Conservation (phyloP, 2,888 invertebrate genomes). For the Gari tellinella region DNA sequence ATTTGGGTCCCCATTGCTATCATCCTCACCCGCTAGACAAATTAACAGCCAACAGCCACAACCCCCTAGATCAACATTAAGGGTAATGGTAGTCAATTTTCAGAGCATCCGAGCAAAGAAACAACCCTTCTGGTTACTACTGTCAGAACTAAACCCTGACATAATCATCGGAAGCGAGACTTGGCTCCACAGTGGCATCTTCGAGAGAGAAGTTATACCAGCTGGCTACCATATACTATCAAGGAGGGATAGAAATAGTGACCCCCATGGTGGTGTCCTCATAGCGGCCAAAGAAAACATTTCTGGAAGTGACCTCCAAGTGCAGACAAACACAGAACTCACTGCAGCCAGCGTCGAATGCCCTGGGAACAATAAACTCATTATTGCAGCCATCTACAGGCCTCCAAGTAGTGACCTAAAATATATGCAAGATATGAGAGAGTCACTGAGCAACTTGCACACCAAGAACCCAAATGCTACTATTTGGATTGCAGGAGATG, state of each 20-base stretch:
- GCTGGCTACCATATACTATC: conserved; percentile 2
- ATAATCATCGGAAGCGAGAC: conserved; percentile 16
- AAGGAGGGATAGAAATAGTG: conserved; percentile 6
- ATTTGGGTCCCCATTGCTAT: not conserved
- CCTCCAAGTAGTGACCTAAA: too few species aligned
- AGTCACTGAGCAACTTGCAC: too few species aligned
- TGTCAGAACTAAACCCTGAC: conserved; percentile 7
- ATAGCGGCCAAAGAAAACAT: conserved; percentile 3
- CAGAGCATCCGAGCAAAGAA: conserved; percentile 19
- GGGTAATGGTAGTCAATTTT: conserved; percentile 8
- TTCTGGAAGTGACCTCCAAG: not conserved
- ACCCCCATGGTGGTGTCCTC: conserved; percentile 17
- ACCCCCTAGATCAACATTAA: not conserved
- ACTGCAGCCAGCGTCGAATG: conserved; percentile 4
- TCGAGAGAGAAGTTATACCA: conserved; percentile 25
- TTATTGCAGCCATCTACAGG: too few species aligned
- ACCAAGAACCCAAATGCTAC: too few species aligned
- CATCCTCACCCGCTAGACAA: conserved; percentile 5
- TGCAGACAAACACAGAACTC: not conserved
- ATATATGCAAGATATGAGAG: too few species aligned
- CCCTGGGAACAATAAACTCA: too few species aligned
- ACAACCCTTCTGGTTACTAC: conserved; percentile 13
- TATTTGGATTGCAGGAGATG: too few species aligned
- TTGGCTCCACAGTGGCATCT: conserved; percentile 13
- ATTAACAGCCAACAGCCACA: not conserved